Base-by-base conservation (phyloP, 2,113 vertebrate genomes). In the Osmerus eperlanus region DNA sequence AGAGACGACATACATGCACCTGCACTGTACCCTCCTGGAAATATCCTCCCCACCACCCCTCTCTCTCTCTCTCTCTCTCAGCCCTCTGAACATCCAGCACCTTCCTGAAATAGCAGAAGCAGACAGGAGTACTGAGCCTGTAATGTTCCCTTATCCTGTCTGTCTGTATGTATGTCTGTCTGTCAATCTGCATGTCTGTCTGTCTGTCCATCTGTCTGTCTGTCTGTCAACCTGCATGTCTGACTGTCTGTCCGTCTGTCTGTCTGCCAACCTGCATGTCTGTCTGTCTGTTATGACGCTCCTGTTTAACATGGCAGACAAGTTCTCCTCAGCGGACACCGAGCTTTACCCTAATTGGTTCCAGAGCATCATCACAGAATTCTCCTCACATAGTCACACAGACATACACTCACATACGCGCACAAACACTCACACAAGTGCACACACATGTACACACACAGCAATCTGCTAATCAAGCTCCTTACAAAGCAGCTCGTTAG, bases 401-500 rank as follows among this genome's bases (percentile, higher is more conserved):
- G 82, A 87, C 93, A 94, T 92, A 94, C 94, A 91, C 91, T 61
- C 91, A 90, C 91, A 93, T 94, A 94, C 93, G 96, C 95, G 94
- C 95, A 95, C 68, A 94, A 94, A 95, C 94, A 94, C 80, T 16
- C 68, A 66, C 76, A 23, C 23, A 23, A 1, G 16, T 47, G 28
- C 61, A 90, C 91, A 93, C 94, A 94, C 94, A 96, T 95, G 93
- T 94, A 94, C 61, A 94, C 94, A 95, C 94, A 94, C 80, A 90
- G 94, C 94, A 98, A 98, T 97, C 95, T 90, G 88, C 95, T 96
- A 99, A 98, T 98, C 98, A 99, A 94, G 92, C 92, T 92, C 94
- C 93, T 96, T 96, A 96, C 95, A 96, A 96, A 96, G 93, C 91
- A 93, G 93, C 95, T 96, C 94, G 97, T 99, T 98, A 98, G 95